Evolutionary conservation across 2,888 invertebrate genomes (phyloP), one percentile per base, ranked within the genome.

Genomic region (Erebia epiphron): DNA sequence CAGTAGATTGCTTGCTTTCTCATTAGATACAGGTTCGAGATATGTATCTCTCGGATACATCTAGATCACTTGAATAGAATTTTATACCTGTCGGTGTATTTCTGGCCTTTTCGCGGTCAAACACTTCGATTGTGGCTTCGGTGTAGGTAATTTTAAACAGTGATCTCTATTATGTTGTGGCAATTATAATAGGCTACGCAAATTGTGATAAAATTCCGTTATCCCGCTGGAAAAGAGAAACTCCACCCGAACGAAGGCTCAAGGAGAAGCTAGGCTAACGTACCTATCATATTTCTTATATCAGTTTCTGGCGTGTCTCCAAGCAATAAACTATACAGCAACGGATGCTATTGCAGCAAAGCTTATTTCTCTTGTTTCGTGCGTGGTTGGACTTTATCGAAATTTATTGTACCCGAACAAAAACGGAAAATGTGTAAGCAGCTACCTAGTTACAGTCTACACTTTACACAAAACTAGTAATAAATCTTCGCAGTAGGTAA

Each of bases 331-430:
- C 67, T 56, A 49, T 68, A 41, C 13, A 56, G 60, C 64, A 72
- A 49, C 50, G 56, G 16, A 46, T 58, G 43, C 50, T 54, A 69
- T 60, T 71, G 67, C 69, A 62, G 46, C 60, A 71, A 71, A 67
- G 50, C 61, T 43, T 64, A 67, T 66, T 61, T 50, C 49, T 62
- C 60, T 68, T 61, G 67, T 64, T 67, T 50, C 49, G 57, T 60
- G 69, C 70, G 68, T 60, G 41, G 66, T 68, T 57, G 68, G 63
- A 68, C 58, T 52, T 73, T 74, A 72, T 72, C 72, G 14, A 65
- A 68, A 68, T 74, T 72, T 74, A 72, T 70, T 62, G 54, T n/a
- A 26, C 16, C 52, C 26, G 69, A 66, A 69, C 64, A 68, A 61
- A 50, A 60, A 18, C 21, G 26, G 49, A 41, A 67, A 69, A 67